Percentiles rank a stretch among this genome's conserved stretches.
phyloP scores from a whole-genome alignment of 2,113 vertebrate genomes.

The Etheostoma spectabile region DNA sequence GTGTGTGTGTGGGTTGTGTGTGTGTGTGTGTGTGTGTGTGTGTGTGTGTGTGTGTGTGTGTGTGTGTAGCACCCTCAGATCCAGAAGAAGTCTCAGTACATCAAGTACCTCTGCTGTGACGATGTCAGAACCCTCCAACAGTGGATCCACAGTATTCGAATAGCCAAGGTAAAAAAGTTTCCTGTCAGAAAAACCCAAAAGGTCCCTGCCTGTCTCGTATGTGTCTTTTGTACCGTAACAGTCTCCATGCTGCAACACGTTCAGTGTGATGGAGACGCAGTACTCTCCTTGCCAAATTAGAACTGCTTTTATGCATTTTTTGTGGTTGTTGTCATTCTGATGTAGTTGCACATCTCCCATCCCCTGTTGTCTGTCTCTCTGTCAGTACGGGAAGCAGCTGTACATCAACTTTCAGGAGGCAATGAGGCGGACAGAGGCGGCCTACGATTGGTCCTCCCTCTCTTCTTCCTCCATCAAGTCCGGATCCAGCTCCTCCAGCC shows the following conservation, averaged over 20 bases:
- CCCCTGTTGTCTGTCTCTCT: background rate
- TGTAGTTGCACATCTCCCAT: background rate
- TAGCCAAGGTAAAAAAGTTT: slow-evolving; percentile 89
- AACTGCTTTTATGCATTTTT: background rate
- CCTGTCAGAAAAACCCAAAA: too few relatives aligned
- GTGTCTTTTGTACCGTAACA: too few relatives aligned
- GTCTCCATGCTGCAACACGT: background rate
- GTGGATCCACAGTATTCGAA: slow-evolving; percentile 97
- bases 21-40: slow-evolving; percentile 19
- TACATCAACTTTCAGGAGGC: slow-evolving; percentile 97
- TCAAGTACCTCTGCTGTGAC: slow-evolving; percentile 98
- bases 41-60: slow-evolving; percentile 28
- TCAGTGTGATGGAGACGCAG: background rate
- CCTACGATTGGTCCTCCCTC: slow-evolving; percentile 96
- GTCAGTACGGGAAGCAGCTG: slow-evolving; percentile 95
- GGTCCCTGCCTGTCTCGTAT: background rate
- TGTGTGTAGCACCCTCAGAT: slow-evolving; percentile 94
- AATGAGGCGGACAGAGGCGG: slow-evolving; percentile 92
- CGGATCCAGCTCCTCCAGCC: slow-evolving; percentile 96
- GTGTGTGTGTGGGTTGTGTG: background rate
- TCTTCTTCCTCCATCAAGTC: slow-evolving; percentile 98
- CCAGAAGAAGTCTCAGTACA: slow-evolving; percentile 99
- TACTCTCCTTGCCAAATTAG: too few relatives aligned
- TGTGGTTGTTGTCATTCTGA: background rate
- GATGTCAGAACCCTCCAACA: slow-evolving; percentile 95